Base-by-base conservation (phyloP, 2,888 invertebrate species). In the Cybosia mesomella region DNA sequence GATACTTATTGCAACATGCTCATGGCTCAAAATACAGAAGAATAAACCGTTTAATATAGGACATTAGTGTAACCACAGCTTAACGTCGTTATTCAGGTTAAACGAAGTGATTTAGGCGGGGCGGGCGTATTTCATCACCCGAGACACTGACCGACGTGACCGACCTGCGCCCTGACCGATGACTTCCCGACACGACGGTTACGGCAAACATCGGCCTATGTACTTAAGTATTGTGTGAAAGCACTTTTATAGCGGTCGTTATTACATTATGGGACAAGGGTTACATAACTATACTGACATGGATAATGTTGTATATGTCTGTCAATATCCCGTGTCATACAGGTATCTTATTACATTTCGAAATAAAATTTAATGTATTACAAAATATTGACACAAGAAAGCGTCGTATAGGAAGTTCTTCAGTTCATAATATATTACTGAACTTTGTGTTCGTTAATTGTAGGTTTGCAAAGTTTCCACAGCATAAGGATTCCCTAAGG, bases 101-200 rank as follows among this genome's bases (percentile, higher is more conserved):
- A 81, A 75, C 70, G 69, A 36, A 67, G 80, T 81, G 80, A 80
- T 81, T 80, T 79, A 80, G 81, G 70, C 71, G 77, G 70, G 58
- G 73, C 67, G 21, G 70, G 72, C 66, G 80, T 77, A 70, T 81
- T 80, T 80, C 80, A 77, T 80, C 80, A 80, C 75, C 28, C 61
- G 22, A 57, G 68, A 68, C 68, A 80, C 68, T 79, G 82, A 75
- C 72, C 70, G 80, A 81, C 77, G 68, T 72, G 71, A 60, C 64
- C 67, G 69, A 64, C 66, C 76, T 75, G 76, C 59, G 60, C 54
- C 59, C 72, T 81, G 79, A 82, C 72, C 79, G 79, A 83, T 83
- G 77, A 72, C 79, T 83, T 77, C 75, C 80, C 65, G 71, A 59
- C 71, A 70, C 64, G 57, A 58, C 75, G 71, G 61, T 67, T 71